A percentile compares a stretch with the other conserved stretches of the same genome.
These are phyloP conservation scores for Threskiornis aethiopicus DNA, from an alignment of 2,797 vertebrate species.

Conservation along the genomic window DNA sequence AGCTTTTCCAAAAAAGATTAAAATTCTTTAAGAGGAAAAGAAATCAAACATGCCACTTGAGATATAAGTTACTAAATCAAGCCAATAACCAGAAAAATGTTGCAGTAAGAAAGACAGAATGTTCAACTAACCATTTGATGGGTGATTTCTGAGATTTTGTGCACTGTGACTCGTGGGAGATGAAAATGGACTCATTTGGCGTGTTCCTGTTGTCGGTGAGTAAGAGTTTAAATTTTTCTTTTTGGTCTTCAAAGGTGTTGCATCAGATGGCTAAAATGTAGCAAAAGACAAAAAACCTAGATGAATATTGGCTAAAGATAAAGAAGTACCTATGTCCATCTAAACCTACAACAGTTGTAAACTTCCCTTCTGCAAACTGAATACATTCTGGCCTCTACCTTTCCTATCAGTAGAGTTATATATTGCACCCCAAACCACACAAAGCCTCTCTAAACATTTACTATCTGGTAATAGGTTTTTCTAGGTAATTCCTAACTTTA, in stretches of 20 bases:
- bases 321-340: neutral
- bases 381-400: neutral
- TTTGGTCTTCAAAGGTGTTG: neutral
- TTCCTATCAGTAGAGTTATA: neutral
- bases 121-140: slow-evolving; percentile 70
- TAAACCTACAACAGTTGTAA: neutral
- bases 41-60: neutral
- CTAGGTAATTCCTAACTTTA: neutral
- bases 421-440: neutral
- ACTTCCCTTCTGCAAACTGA: neutral
- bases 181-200: slow-evolving; percentile 61
- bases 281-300: neutral
- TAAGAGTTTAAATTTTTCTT: slow-evolving; percentile 7
- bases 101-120: neutral
- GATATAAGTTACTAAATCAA: slow-evolving; percentile 37
- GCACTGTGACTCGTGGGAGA: slow-evolving; percentile 25
- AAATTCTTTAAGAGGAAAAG: neutral
- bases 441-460: neutral
- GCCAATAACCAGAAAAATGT: slow-evolving; percentile 34
- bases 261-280: neutral
- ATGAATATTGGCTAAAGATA: neutral
- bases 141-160: neutral
- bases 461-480: neutral
- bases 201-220: slow-evolving; percentile 75
- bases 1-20: neutral